phyloP scores from a whole-genome alignment of 2,113 vertebrate species.

The Ageneiosus marmoratus region DNA sequence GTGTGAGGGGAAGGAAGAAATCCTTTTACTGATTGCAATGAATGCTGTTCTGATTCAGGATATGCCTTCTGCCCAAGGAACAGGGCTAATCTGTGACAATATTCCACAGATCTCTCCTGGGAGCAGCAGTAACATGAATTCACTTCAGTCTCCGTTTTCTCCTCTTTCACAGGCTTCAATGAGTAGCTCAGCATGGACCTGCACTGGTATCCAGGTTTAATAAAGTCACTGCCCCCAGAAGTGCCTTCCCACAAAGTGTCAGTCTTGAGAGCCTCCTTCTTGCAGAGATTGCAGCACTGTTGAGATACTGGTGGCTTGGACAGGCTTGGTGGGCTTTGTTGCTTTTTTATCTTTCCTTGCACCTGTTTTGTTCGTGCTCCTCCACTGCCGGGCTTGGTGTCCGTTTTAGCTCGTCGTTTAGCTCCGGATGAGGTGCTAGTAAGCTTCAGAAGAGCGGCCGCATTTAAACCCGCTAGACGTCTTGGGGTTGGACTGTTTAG shows the following conservation, averaged over 20 bases:
- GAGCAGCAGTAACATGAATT: constrained; percentile 79
- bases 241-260: constrained; percentile 68
- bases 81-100: constrained; percentile 87
- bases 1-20: constrained; percentile 72
- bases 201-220: constrained; percentile 61
- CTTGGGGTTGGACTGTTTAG: constrained; percentile 83
- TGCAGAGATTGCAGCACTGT: constrained; percentile 80
- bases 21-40: constrained; percentile 80
- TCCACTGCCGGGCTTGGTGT: constrained; percentile 65
- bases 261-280: constrained; percentile 71
- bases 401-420: constrained; percentile 70
- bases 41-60: constrained; percentile 67
- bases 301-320: constrained; percentile 57
- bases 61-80: constrained; percentile 81
- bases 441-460: constrained; percentile 89
- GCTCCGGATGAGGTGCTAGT: constrained; percentile 77
- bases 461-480: constrained; percentile 92
- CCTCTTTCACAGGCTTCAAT: constrained; percentile 74
- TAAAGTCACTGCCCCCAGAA: constrained; percentile 60
- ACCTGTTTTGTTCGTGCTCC: constrained; percentile 69
- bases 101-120: constrained; percentile 80
- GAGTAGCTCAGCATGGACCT: constrained; percentile 68
- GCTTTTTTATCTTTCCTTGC: constrained; percentile 62
- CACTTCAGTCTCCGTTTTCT: constrained; percentile 71
- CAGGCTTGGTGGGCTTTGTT: constrained; percentile 58